Conservation (phyloP, 1,140 invertebrate genomes). For the Eriosoma lanigerum region DNA sequence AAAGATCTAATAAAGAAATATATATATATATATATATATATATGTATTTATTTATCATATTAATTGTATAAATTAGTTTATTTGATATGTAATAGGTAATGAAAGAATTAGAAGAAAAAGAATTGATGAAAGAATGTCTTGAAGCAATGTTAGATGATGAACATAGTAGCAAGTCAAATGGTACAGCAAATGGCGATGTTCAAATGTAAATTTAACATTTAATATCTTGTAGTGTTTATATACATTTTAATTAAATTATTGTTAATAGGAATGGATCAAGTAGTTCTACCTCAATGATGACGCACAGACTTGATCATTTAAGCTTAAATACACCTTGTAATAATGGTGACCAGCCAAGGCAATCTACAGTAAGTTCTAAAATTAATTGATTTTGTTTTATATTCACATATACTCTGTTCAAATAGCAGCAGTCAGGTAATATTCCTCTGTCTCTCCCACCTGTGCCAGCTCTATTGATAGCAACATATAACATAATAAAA, state of each 20-base stretch:
- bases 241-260: background rate
- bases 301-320: conserved; percentile 27
- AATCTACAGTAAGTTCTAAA: conserved; percentile 37
- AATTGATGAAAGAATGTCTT: conserved; percentile 81
- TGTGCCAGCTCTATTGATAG: no score
- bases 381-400: background rate
- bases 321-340: conserved; percentile 47
- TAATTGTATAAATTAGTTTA: background rate
- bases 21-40: no score
- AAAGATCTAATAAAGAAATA: no score
- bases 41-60: no score
- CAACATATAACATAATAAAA: no score
- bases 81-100: conserved; percentile 67
- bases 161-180: conserved; percentile 52
- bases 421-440: no score
- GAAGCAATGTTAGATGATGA: conserved; percentile 79
- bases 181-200: conserved; percentile 25
- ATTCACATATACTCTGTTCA: no score
- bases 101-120: conserved; percentile 82
- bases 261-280: conserved; percentile 34
- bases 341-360: conserved; percentile 41
- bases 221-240: background rate
- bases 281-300: conserved; percentile 39
- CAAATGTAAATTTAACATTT: conserved; percentile 36
- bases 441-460: no score